Evolutionary conservation across 2,113 vertebrate species (phyloP), one percentile per base, ranked within the genome.

Genomic region (Arothron firmamentum): DNA sequence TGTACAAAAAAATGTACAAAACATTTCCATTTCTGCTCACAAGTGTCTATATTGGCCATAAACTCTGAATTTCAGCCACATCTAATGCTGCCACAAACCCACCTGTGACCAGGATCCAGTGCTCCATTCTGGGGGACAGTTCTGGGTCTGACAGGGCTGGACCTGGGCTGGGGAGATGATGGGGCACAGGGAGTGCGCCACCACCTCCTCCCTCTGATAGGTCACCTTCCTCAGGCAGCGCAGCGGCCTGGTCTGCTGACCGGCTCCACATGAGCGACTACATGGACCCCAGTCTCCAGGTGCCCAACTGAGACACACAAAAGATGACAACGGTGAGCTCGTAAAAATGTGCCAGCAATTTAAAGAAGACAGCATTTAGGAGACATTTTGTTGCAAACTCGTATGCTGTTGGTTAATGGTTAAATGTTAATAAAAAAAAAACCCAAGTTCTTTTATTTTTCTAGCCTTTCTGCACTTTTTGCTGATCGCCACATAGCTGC

Each of bases 21-120:
- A 4, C 5, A 7, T 31, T 31, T 31, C 28, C 28, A 9, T 7
- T 31, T 31, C 28, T 31, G 28, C 28, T 9, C 28, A 31, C 28
- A 31, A 31, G 5, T 31, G 28, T 5, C 6, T 7, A 31, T 31
- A 6, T 31, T 31, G 28, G 28, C 5, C 34, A 38, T 12, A 11
- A 8, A 13, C 43, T 43, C 42, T 34, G 21, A 50, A 18, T 25
- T 7, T 38, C 19, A 28, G 50, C 20, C 47, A 18, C 2, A 15
- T 21, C 19, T 11, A 25, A 3, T 15, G 50, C 12, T 20, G 31
- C 17, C 17, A 20, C 5, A 16, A 51, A 70, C 86, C 85, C 88
- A 99, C 97, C 96, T 94, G 94, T 48, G 95, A 93, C 97, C 97
- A 99, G 0, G 89, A 84, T 3, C 93, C 93, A 0, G 79, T 82